Evolutionary conservation across 2,888 invertebrate genomes (phyloP), one percentile per base, ranked within the genome.

Genomic region (Brassicogethes aeneus): DNA sequence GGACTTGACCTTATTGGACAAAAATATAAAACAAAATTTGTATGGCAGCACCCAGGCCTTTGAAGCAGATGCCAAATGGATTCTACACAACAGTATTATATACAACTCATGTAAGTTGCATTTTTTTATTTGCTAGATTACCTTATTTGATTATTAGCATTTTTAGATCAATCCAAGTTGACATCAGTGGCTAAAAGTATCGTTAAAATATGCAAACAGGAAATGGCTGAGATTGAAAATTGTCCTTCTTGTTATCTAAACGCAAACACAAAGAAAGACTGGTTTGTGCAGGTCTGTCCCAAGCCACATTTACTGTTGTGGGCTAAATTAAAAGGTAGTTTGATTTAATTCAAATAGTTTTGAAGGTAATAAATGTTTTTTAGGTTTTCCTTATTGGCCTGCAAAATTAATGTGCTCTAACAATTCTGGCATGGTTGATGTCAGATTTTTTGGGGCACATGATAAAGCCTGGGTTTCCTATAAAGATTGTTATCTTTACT

Each of bases 331-430:
- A 93, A 94, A 72, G 95, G 82, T 67, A 56, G 34, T n/a, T n/a
- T n/a, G n/a, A n/a, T n/a, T n/a, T n/a, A n/a, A n/a, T n/a, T n/a
- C n/a, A n/a, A 38, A 41, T 33, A 23, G 35, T 33, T 30, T 15
- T 13, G 5, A 7, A 23, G 36, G 30, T 14, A 15, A n/a, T n/a
- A n/a, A n/a, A n/a, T n/a, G n/a, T n/a, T 40, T 53, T 60, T 16
- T 56, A 76, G 77, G 92, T 8, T 96, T 94, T 60, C 96, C 96
- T 0, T 94, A 85, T 67, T 97, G 96, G 96, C 96, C 96, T 1
- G 95, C 93, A 0, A 96, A 96, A 69, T 88, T 84, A 0, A 86
- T 90, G 85, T 80, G 79, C 42, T 70, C 74, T 15, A 75, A 74
- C 47, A 62, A 70, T 13, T 67, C 75, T 5, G 79, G 83, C 0